These are phyloP conservation scores for Oryzias woworae DNA, from an alignment of 2,113 vertebrate genomes.

Conservation along the genomic window DNA sequence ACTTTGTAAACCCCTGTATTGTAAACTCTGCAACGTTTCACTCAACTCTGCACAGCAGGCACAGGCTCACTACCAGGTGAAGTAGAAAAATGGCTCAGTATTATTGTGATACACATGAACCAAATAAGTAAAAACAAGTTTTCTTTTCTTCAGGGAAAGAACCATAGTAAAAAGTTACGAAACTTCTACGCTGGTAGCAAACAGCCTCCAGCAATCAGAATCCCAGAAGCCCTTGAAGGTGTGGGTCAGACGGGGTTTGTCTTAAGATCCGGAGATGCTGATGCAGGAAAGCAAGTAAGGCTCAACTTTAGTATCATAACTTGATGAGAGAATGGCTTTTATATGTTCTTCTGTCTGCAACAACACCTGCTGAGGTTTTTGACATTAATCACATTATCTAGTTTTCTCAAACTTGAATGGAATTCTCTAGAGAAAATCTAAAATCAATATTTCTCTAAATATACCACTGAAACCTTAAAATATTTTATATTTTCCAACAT, in stretches of 20 bases:
- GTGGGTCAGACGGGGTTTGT: conserved; percentile 75
- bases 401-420: background rate
- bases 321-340: conserved; percentile 4
- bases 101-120: background rate
- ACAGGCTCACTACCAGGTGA: conserved; percentile 98
- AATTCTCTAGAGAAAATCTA: background rate
- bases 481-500: too few species aligned
- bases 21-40: conserved; percentile 97
- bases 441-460: too few species aligned
- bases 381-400: too few species aligned
- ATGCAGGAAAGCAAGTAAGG: conserved; percentile 82
- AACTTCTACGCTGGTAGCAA: conserved; percentile 96
- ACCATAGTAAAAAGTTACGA: conserved; percentile 95
- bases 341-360: background rate
- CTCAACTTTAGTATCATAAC: conserved; percentile 6
- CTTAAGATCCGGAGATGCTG: conserved; percentile 75
- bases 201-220: conserved; percentile 87
- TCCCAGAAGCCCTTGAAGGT: conserved; percentile 81
- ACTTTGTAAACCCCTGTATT: conserved; percentile 96
- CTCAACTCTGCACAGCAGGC: conserved; percentile 97
- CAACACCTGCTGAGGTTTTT: background rate
- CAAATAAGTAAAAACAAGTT: background rate
- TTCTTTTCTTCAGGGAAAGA: conserved; percentile 87
- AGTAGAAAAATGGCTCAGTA: conserved; percentile 13
- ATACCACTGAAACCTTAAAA: too few species aligned